Evolutionary conservation across 2,888 invertebrate species (phyloP).

Genomic region (Pharmacophagus antenor): DNA sequence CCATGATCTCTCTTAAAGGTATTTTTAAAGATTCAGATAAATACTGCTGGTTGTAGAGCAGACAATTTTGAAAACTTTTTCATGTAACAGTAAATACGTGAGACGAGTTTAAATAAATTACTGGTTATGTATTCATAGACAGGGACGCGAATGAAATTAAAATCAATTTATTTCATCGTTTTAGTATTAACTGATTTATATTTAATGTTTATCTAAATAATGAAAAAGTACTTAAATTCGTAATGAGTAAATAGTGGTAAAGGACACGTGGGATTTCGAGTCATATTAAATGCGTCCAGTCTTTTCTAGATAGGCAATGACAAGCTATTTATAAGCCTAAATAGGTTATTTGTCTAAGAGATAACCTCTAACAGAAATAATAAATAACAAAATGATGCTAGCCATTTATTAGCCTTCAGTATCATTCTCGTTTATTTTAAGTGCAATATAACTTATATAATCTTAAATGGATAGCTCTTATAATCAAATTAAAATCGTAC

Average conservation of each 20-base stretch:
- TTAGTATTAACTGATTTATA: neutral
- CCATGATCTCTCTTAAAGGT: too few relatives aligned
- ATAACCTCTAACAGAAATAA: neutral
- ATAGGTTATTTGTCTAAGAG: neutral
- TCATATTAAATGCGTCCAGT: neutral
- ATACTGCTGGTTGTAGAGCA: too few relatives aligned
- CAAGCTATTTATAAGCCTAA: neutral
- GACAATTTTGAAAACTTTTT: too few relatives aligned
- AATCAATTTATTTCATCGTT: neutral
- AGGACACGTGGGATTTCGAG: neutral
- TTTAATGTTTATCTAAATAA: neutral
- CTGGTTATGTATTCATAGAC: neutral
- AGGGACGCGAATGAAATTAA: neutral
- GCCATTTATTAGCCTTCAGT: neutral
- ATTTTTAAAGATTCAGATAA: too few relatives aligned
- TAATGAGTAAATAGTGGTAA: neutral
- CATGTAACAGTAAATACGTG: too few relatives aligned
- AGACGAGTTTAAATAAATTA: neutral
- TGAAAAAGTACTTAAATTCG: neutral
- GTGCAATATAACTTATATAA: neutral
- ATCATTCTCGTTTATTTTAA: neutral
- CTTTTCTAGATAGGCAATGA: slow-evolving; percentile 1
- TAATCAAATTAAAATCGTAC: slow-evolving; percentile 7
- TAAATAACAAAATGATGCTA: neutral
- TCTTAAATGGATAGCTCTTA: slow-evolving; percentile 2